Evolutionary conservation across 2,888 invertebrate species (phyloP).

Genomic region (Electrophaes corylata): DNA sequence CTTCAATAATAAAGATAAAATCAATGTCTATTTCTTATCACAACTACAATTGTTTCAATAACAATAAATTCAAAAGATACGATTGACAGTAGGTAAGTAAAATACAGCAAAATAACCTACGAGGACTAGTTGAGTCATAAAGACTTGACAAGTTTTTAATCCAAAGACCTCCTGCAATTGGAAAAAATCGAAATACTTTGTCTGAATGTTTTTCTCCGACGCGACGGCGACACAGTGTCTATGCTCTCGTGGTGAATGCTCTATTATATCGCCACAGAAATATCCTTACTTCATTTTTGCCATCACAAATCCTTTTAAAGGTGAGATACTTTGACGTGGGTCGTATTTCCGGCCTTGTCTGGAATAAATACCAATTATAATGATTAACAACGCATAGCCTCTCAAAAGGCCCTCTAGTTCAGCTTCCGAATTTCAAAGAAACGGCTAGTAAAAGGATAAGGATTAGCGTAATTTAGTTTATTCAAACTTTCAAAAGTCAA

Average conservation of each 20-base stretch:
- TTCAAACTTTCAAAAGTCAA: slow-evolving; percentile 46
- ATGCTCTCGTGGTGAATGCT: slow-evolving; percentile 52
- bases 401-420: slow-evolving; percentile 63
- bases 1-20: slow-evolving; percentile 72
- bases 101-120: slow-evolving; percentile 8
- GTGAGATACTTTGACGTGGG: slow-evolving; percentile 71
- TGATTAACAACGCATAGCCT: slow-evolving; percentile 62
- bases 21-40: slow-evolving; percentile 54
- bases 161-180: slow-evolving; percentile 49
- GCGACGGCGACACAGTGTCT: slow-evolving; percentile 76
- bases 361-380: slow-evolving; percentile 78
- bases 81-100: slow-evolving; percentile 41
- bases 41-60: slow-evolving; percentile 54
- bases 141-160: slow-evolving; percentile 27
- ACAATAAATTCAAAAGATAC: slow-evolving; percentile 58
- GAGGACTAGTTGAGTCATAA: slow-evolving; percentile 7
- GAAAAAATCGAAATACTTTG: slow-evolving; percentile 37
- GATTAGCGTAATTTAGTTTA: slow-evolving; percentile 71
- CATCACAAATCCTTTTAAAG: slow-evolving; percentile 75
- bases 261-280: slow-evolving; percentile 58
- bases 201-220: slow-evolving; percentile 40
- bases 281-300: slow-evolving; percentile 65
- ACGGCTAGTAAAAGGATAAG: slow-evolving; percentile 55
- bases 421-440: slow-evolving; percentile 81
- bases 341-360: slow-evolving; percentile 72